A percentile compares a stretch with the other conserved stretches of the same genome.
These are phyloP conservation scores for Cygnus buccinator DNA, from an alignment of 2,113 vertebrate species.

Conservation along the genomic window DNA sequence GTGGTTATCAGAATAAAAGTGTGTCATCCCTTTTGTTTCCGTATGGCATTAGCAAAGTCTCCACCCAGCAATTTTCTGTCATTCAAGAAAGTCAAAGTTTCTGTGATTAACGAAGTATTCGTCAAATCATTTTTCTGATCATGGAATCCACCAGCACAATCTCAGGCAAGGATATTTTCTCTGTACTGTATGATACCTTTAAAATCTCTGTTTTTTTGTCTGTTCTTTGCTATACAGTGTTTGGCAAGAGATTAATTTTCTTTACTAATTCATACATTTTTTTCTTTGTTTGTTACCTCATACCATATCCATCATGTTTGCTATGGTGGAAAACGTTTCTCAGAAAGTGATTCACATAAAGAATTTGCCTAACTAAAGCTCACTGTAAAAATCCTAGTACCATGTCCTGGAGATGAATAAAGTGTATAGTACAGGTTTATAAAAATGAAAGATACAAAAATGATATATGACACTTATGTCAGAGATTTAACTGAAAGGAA, in stretches of 20 bases:
- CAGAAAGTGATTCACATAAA: not conserved
- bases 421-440: not conserved
- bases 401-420: too few relatives aligned
- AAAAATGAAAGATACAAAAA: not conserved
- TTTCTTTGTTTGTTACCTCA: not conserved
- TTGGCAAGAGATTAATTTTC: not conserved
- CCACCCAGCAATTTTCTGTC: not conserved
- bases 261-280: not conserved
- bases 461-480: not conserved
- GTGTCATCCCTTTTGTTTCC: not conserved
- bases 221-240: not conserved
- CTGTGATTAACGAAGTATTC: not conserved
- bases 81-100: not conserved
- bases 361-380: not conserved
- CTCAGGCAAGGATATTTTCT: not conserved
- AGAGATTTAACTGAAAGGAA: not conserved
- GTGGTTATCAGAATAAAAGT: not conserved
- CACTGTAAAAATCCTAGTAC: not conserved
- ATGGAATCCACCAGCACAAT: not conserved
- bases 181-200: not conserved
- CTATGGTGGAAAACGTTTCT: not conserved
- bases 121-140: not conserved
- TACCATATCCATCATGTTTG: not conserved
- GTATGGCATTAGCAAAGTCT: not conserved
- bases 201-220: not conserved